Conservation (phyloP, 2,888 invertebrate genomes). For the Brachylomia viminalis region DNA sequence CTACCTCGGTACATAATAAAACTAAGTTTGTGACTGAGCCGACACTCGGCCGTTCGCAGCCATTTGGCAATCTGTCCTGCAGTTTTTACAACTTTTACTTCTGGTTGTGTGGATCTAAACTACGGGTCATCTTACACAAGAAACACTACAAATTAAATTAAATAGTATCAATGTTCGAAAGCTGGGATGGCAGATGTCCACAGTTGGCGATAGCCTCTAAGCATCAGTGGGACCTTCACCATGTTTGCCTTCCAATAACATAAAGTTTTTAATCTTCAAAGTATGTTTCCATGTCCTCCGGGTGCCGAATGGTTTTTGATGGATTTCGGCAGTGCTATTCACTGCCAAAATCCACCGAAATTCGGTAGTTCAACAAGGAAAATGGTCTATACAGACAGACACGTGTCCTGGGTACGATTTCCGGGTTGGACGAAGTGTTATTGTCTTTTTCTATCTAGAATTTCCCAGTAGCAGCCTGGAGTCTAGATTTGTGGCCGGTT, state of each 20-base stretch:
- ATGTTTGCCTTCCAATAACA: not conserved
- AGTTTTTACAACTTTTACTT: slow-evolving; percentile 41
- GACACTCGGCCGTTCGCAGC: not conserved
- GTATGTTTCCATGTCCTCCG: not conserved
- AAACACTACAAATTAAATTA: not conserved
- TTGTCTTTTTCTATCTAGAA: not conserved
- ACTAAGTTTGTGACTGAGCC: no score
- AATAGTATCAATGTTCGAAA: not conserved
- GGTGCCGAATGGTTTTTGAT: not conserved
- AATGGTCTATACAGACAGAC: not conserved
- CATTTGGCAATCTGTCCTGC: slow-evolving; percentile 33
- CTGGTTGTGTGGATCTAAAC: not conserved
- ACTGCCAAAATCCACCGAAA: slow-evolving; percentile 7
- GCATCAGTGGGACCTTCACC: not conserved
- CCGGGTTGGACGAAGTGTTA: not conserved
- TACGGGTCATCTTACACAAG: not conserved
- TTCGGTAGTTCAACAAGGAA: not conserved
- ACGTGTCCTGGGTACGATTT: not conserved
- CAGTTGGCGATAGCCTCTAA: not conserved
- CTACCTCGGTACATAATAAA: not conserved
- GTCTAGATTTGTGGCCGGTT: not conserved
- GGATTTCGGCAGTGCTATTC: no score
- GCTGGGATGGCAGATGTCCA: no score
- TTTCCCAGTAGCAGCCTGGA: not conserved
- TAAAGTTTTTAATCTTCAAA: not conserved